Percentiles rank a stretch among this genome's conserved stretches.
Evolutionary conservation across 2,888 invertebrate genomes (phyloP).

Genomic region (Polymixis flavicincta): DNA sequence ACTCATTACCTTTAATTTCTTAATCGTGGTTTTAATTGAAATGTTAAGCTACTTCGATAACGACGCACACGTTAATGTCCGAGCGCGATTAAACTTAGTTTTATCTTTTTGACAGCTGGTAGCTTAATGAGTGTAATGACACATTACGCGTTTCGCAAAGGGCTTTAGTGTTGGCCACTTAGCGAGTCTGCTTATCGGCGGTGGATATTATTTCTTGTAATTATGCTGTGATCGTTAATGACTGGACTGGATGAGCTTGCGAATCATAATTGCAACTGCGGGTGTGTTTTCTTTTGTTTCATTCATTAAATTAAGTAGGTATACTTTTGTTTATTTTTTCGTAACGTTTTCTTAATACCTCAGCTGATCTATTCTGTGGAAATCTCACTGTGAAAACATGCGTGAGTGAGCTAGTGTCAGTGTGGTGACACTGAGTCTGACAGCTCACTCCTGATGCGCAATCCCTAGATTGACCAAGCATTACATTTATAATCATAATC

Average conservation of each 20-base stretch:
- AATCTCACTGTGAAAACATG: background rate
- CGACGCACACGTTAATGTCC: slow-evolving; percentile 79
- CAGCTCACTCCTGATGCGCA: no score
- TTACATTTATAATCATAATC: no score
- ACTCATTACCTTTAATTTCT: slow-evolving; percentile 87
- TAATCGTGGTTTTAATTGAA: slow-evolving; percentile 88
- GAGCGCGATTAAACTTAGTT: slow-evolving; percentile 74
- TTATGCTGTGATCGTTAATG: slow-evolving; percentile 56
- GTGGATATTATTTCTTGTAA: slow-evolving; percentile 54
- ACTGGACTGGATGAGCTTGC: slow-evolving; percentile 36
- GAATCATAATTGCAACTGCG: slow-evolving; percentile 43
- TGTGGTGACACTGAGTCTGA: no score
- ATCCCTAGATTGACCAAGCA: no score
- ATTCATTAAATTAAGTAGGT: background rate
- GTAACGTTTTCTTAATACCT: background rate
- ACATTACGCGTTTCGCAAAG: slow-evolving; percentile 59
- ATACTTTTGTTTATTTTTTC: background rate
- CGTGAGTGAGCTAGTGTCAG: no score
- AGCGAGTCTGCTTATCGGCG: slow-evolving; percentile 55
- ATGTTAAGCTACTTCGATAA: slow-evolving; percentile 84
- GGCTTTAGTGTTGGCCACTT: slow-evolving; percentile 61
- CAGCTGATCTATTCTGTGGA: background rate
- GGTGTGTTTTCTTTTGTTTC: slow-evolving; percentile 1
- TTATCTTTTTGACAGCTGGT: slow-evolving; percentile 76
- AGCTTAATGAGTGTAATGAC: slow-evolving; percentile 71